phyloP scores from a whole-genome alignment of 1,140 invertebrate genomes.

The Cydia splendana region DNA sequence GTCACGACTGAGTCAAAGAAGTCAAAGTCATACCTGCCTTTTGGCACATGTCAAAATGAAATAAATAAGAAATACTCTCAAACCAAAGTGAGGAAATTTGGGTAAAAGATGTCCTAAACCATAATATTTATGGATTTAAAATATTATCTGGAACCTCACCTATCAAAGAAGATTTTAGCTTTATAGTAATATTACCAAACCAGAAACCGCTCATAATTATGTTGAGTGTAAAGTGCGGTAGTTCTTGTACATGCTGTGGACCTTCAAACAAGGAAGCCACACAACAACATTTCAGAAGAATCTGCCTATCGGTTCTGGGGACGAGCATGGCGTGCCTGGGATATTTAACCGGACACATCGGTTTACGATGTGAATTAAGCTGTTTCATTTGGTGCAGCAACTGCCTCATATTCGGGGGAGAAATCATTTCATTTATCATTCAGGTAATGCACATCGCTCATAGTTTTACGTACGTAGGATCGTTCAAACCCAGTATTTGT shows the following conservation, averaged over 20 bases:
- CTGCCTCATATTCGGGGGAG: background rate
- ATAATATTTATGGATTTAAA: background rate
- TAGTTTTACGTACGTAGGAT: background rate
- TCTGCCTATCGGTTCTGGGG: background rate
- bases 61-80: background rate
- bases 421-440: background rate
- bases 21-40: background rate
- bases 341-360: background rate
- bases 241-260: background rate
- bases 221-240: background rate
- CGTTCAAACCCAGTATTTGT: background rate
- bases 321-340: background rate
- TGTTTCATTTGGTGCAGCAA: background rate
- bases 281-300: background rate
- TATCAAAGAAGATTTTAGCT: background rate
- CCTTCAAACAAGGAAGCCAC: background rate
- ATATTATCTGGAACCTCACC: background rate
- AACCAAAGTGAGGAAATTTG: background rate
- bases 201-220: background rate
- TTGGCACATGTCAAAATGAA: conserved; percentile 2
- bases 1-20: background rate
- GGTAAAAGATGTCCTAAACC: background rate
- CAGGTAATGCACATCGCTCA: conserved; percentile 1
- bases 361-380: background rate
- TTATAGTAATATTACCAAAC: background rate